Evolutionary conservation across 2,113 vertebrate species (phyloP), one percentile per base, ranked within the genome.

Genomic region (Oenanthe melanoleuca): DNA sequence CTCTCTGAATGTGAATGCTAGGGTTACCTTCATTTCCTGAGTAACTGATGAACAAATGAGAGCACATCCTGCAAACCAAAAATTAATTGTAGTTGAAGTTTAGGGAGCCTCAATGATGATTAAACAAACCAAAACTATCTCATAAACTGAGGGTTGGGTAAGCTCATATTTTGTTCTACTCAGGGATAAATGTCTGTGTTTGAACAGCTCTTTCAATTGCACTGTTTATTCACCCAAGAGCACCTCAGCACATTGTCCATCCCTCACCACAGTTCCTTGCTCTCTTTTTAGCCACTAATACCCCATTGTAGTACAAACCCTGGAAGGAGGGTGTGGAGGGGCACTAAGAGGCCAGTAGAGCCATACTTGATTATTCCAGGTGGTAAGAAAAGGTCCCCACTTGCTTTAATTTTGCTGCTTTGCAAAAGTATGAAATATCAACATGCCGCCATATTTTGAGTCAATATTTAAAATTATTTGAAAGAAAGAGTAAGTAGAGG

Each of bases 1-100:
- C 52, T 38, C 77, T 86, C 45, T 63, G 42, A 1, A 0, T 50
- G 31, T 40, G 37, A 49, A 26, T n/a, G 25, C 22, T 1, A 0
- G 71, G 53, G 44, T 42, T 63, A 44, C 55, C 23, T 94, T 91
- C 16, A 29, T 53, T 61, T 69, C 71, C 37, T 20, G n/a, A 69
- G 38, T 49, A 84, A 70, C 0, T 56, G 81, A 69, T 29, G 5
- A 77, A 34, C 34, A 85, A 81, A 63, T 20, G 24, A 72, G 8
- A 74, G 12, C 25, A 55, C 47, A 24, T 70, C 26, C 55, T 85
- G 55, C 33, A 38, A 90, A 77, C 5, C 29, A 42, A 66, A 65
- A 83, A 45, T 38, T 45, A 81, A 40, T 53, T 69, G 31, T 38
- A 79, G 47, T 15, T 50, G 75, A 90, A 80, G 12, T 45, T 61